These are phyloP conservation scores for Chauna torquata DNA, from an alignment of 2,113 vertebrate genomes.

Conservation along the genomic window DNA sequence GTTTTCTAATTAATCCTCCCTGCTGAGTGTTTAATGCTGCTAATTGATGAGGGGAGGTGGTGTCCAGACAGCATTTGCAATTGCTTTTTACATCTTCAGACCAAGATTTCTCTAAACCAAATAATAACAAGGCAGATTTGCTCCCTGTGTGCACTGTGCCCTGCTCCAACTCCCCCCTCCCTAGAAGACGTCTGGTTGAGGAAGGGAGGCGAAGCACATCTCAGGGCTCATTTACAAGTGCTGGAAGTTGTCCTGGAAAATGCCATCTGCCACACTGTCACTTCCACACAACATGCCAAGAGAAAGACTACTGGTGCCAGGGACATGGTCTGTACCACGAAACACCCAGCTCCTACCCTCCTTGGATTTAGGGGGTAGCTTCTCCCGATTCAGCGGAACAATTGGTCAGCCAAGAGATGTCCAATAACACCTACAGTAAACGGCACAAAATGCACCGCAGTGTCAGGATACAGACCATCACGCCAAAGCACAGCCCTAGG, in stretches of 20 bases:
- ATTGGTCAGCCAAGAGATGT: not conserved
- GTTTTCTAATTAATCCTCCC: conserved; percentile 51
- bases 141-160: not conserved
- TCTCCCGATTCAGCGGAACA: not conserved
- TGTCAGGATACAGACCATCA: not conserved
- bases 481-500: not conserved
- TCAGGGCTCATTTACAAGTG: conserved; percentile 1
- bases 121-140: not conserved
- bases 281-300: conserved; percentile 44
- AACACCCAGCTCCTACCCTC: not conserved
- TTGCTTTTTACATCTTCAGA: conserved; percentile 23
- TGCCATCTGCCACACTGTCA: conserved; percentile 1
- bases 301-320: conserved; percentile 39
- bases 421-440: not conserved
- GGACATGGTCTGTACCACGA: not conserved
- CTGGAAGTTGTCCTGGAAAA: conserved; percentile 51
- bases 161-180: not conserved
- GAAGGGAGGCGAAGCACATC: not conserved
- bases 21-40: conserved; percentile 12
- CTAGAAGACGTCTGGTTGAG: not conserved
- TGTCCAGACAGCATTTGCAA: not conserved
- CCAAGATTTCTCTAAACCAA: not conserved
- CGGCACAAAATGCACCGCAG: fast-evolving
- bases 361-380: not conserved
- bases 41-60: conserved; percentile 21